A percentile compares a stretch with the other conserved stretches of the same genome.
phyloP scores from a whole-genome alignment of 2,113 vertebrate genomes.

The Notothenia rossii region DNA sequence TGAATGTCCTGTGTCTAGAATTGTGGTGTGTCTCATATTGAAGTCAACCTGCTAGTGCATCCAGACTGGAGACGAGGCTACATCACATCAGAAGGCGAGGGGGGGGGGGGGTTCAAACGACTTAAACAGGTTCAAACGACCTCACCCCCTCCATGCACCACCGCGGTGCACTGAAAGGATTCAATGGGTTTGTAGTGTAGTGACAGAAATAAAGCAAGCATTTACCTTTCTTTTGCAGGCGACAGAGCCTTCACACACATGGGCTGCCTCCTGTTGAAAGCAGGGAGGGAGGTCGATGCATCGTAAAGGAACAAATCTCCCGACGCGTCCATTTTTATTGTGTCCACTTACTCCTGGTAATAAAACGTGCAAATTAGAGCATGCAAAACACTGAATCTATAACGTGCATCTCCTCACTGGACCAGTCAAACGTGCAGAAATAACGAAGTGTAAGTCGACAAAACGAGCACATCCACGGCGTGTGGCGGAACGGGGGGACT shows the following conservation, averaged over 20 bases:
- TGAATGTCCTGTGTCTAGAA: not conserved
- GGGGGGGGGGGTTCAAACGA: slow-evolving; percentile 14
- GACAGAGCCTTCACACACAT: slow-evolving; percentile 51
- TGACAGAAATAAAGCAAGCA: slow-evolving; percentile 22
- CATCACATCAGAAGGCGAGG: slow-evolving; percentile 25
- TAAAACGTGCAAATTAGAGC: slow-evolving; percentile 65
- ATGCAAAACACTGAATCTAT: slow-evolving; percentile 39
- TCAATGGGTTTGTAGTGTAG: slow-evolving; percentile 49
- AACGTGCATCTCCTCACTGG: slow-evolving; percentile 29
- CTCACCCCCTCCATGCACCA: slow-evolving; percentile 42
- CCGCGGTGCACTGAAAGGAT: slow-evolving; percentile 25
- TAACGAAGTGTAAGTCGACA: slow-evolving; percentile 45
- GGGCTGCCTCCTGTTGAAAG: slow-evolving; percentile 53
- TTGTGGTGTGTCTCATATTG: not conserved
- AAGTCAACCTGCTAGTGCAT: slow-evolving; percentile 8
- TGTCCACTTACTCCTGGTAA: slow-evolving; percentile 43
- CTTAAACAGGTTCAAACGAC: slow-evolving; percentile 47
- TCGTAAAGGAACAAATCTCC: slow-evolving; percentile 39
- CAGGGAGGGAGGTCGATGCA: slow-evolving; percentile 38
- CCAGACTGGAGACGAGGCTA: slow-evolving; percentile 34
- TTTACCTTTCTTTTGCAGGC: slow-evolving; percentile 71
- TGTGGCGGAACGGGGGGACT: slow-evolving; percentile 62
- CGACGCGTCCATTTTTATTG: slow-evolving; percentile 65
- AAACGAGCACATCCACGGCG: slow-evolving; percentile 66
- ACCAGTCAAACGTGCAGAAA: slow-evolving; percentile 60